Evolutionary conservation across 2,797 vertebrate species (phyloP).

Genomic region (Ciconia nigra): DNA sequence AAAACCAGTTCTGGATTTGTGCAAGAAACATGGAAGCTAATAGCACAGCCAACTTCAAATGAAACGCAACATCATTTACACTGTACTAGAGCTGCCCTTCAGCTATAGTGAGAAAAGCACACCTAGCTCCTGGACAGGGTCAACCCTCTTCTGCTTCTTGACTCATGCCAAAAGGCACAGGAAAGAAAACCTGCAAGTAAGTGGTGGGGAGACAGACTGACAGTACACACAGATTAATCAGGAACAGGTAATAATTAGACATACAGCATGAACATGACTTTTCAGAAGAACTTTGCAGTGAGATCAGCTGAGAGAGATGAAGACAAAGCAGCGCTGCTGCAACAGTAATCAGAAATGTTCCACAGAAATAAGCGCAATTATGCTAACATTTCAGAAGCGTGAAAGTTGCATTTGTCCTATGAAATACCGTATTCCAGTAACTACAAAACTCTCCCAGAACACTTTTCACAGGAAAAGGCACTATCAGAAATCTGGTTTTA

Average conservation of each 20-base stretch:
- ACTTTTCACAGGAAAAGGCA: neutral
- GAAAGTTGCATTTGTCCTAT: neutral
- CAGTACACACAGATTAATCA: neutral
- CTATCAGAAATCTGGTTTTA: neutral
- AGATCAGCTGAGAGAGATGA: neutral
- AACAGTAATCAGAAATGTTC: rapidly evolving
- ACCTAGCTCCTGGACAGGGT: neutral
- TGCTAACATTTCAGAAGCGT: neutral
- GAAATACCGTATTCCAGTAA: neutral
- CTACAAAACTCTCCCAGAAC: neutral
- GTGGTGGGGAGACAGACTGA: neutral
- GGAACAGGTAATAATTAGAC: neutral
- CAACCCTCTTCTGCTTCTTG: neutral
- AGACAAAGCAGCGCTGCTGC: neutral
- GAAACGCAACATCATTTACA: neutral
- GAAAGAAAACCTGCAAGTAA: neutral
- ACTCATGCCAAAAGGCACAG: neutral
- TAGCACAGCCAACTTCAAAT: neutral
- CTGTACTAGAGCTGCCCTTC: neutral
- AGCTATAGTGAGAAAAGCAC: neutral
- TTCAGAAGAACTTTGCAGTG: neutral
- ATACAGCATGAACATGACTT: neutral
- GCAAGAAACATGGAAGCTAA: neutral
- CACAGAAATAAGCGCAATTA: neutral
- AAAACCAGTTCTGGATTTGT: neutral